These are phyloP conservation scores for Phengaris arion DNA, from an alignment of 2,888 invertebrate genomes.

Conservation along the genomic window DNA sequence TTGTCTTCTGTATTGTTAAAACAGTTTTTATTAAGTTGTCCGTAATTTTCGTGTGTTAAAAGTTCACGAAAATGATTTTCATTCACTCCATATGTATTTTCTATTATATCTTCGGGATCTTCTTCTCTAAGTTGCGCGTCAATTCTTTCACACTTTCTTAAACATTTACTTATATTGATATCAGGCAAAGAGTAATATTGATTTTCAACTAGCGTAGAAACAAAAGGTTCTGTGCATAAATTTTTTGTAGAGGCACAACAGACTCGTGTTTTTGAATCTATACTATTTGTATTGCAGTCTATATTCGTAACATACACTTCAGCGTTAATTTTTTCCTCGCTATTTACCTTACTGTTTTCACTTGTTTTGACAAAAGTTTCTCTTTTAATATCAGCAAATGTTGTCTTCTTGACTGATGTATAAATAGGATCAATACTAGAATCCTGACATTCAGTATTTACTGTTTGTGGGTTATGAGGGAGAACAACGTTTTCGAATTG, in stretches of 20 bases:
- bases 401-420: slow-evolving; percentile 73
- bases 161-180: slow-evolving; percentile 83
- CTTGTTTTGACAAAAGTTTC: slow-evolving; percentile 64
- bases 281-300: slow-evolving; percentile 59
- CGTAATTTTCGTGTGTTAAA: slow-evolving; percentile 63
- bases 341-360: slow-evolving; percentile 58
- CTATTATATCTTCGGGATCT: slow-evolving; percentile 68
- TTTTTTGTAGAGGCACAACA: slow-evolving; percentile 68
- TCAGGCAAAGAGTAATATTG: slow-evolving; percentile 86
- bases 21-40: slow-evolving; percentile 64
- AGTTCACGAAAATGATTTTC: slow-evolving; percentile 69
- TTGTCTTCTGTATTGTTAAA: slow-evolving; percentile 38
- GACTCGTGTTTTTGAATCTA: slow-evolving; percentile 45
- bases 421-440: slow-evolving; percentile 65
- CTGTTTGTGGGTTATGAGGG: slow-evolving; percentile 50
- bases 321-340: slow-evolving; percentile 53
- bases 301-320: slow-evolving; percentile 57
- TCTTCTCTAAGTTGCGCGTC: slow-evolving; percentile 83
- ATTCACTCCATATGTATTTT: slow-evolving; percentile 71
- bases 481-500: slow-evolving; percentile 65
- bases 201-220: slow-evolving; percentile 80
- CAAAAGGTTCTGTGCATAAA: slow-evolving; percentile 73
- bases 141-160: slow-evolving; percentile 85
- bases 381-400: slow-evolving; percentile 74
- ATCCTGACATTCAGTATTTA: slow-evolving; percentile 51